Percentiles rank a stretch among this genome's conserved stretches.
phyloP scores from a whole-genome alignment of 2,888 invertebrate species.

The Alloplasta piceator region DNA sequence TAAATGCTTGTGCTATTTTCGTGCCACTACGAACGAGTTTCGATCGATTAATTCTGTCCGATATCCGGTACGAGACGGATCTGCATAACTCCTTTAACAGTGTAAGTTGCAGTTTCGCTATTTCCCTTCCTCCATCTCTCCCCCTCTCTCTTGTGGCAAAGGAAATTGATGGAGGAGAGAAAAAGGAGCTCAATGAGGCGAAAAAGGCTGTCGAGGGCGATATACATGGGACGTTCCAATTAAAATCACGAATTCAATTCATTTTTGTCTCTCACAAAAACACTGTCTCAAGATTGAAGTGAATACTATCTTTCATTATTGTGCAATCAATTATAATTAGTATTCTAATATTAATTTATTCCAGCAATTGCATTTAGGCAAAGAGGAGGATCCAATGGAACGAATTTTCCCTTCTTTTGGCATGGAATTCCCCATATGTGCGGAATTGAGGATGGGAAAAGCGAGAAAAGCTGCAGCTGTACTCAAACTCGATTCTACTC shows the following conservation, averaged over 20 bases:
- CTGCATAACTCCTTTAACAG: constrained; percentile 50
- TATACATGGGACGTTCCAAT: no score
- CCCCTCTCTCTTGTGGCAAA: not conserved
- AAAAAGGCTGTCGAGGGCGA: no score
- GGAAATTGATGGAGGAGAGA: constrained; percentile 6
- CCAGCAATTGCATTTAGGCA: not conserved
- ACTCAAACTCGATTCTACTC: not conserved
- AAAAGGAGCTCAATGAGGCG: constrained; percentile 9
- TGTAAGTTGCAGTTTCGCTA: not conserved
- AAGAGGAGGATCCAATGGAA: no score
- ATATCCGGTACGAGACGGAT: constrained; percentile 53
- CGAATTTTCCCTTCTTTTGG: not conserved
- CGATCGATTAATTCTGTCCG: constrained; percentile 57
- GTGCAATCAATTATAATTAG: not conserved
- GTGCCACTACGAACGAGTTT: constrained; percentile 22
- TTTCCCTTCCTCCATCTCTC: constrained; percentile 10
- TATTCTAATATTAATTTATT: not conserved
- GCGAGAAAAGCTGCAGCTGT: not conserved
- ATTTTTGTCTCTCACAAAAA: no score
- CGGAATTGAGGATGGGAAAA: not conserved
- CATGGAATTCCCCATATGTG: not conserved
- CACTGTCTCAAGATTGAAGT: no score
- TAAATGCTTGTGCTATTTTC: constrained; percentile 42
- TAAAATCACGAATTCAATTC: no score
- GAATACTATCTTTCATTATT: no score